Conservation (phyloP, 1,140 invertebrate genomes). For the Drosophila suzukii region DNA sequence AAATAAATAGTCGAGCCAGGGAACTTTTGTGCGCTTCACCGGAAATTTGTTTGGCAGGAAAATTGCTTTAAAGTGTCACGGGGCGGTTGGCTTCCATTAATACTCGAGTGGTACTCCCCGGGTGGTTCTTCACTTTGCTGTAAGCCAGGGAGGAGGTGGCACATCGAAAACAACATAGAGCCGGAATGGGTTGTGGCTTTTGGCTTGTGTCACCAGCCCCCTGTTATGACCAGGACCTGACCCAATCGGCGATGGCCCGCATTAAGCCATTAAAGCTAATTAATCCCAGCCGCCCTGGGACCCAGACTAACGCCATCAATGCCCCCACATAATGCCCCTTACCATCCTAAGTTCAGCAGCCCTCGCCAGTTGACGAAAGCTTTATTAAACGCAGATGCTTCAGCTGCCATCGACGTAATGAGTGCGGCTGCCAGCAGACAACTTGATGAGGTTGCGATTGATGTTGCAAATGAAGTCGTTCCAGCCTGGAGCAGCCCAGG, state of each 20-base stretch:
- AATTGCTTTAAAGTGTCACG: constrained; percentile 65
- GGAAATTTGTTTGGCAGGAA: constrained; percentile 60
- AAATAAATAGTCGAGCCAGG: constrained; percentile 65
- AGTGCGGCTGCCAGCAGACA: constrained; percentile 50
- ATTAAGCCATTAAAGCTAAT: constrained; percentile 79
- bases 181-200: neutral
- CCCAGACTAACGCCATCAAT: constrained; percentile 5
- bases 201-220: constrained; percentile 15
- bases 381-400: constrained; percentile 61
- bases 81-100: constrained; percentile 44
- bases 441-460: constrained; percentile 66
- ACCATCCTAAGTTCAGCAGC: constrained; percentile 8
- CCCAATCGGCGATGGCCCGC: constrained; percentile 29
- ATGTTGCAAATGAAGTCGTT: constrained; percentile 70
- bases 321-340: neutral
- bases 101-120: constrained; percentile 39
- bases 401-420: constrained; percentile 56
- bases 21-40: constrained; percentile 61
- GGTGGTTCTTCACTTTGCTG: constrained; percentile 5
- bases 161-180: constrained; percentile 33
- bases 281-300: constrained; percentile 41
- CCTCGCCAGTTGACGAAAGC: constrained; percentile 29
- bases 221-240: constrained; percentile 22
- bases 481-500: constrained; percentile 15
- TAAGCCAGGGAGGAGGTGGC: constrained; percentile 12